Evolutionary conservation across 2,888 invertebrate species (phyloP).

Genomic region (Venustoraphidia nigricollis): DNA sequence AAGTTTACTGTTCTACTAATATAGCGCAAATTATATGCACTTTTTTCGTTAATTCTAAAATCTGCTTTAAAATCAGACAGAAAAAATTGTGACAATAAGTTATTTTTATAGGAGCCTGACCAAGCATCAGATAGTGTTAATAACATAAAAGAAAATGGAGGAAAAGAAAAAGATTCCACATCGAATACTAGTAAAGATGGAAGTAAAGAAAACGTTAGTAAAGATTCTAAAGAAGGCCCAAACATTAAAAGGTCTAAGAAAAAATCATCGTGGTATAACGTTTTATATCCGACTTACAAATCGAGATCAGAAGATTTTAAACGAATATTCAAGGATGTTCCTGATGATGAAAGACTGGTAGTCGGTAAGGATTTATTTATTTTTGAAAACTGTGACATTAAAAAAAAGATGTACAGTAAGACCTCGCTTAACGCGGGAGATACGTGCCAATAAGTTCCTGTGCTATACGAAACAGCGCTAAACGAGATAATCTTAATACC

Average conservation of each 20-base stretch:
- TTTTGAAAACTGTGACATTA: constrained; percentile 4
- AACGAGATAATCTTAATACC: too few relatives aligned
- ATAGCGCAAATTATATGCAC: too few relatives aligned
- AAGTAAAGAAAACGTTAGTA: constrained; percentile 19
- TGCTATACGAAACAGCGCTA: too few relatives aligned
- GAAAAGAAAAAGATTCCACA: constrained; percentile 4
- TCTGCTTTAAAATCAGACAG: too few relatives aligned
- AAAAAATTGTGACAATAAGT: not conserved
- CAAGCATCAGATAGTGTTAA: constrained; percentile 1
- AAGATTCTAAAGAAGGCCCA: constrained; percentile 21
- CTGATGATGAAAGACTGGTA: constrained; percentile 78
- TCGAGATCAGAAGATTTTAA: constrained; percentile 86
- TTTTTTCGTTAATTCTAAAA: too few relatives aligned
- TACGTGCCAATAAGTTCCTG: too few relatives aligned
- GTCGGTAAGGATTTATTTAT: constrained; percentile 52
- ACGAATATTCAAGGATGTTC: constrained; percentile 80
- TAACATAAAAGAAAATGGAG: constrained; percentile 2
- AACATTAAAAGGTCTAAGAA: constrained; percentile 37
- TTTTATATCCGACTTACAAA: constrained; percentile 84
- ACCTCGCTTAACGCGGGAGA: too few relatives aligned
- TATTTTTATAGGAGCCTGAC: not conserved
- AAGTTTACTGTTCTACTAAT: too few relatives aligned
- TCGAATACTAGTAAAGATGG: constrained; percentile 15
- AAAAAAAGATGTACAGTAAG: too few relatives aligned
- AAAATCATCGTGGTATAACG: constrained; percentile 75